Conservation (phyloP, 2,797 vertebrate species). For the Knipowitschia caucasica region DNA sequence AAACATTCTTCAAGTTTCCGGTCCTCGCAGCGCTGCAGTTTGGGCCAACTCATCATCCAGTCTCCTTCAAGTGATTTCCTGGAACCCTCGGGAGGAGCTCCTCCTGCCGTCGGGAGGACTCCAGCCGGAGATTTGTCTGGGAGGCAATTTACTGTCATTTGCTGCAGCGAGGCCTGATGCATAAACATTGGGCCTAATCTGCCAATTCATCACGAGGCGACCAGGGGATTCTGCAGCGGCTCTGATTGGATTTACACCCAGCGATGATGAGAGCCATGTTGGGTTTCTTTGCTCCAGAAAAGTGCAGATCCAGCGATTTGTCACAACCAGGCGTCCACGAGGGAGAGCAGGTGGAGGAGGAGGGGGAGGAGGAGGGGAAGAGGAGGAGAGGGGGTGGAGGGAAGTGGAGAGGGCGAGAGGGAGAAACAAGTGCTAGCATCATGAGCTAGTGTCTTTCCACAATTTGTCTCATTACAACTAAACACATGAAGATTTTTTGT, state of each 20-base stretch:
- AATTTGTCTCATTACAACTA: no score
- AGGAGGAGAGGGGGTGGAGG: constrained; percentile 7
- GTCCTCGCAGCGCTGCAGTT: constrained; percentile 9
- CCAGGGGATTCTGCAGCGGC: constrained; percentile 62
- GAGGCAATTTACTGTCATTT: constrained; percentile 72
- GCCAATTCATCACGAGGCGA: constrained; percentile 71
- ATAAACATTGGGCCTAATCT: constrained; percentile 73
- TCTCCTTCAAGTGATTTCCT: constrained; percentile 46
- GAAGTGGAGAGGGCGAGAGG: neutral
- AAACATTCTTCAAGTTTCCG: no score
- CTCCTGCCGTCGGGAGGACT: constrained; percentile 51
- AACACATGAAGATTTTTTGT: no score
- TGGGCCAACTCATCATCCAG: constrained; percentile 26
- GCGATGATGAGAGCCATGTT: constrained; percentile 72
- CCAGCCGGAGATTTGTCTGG: constrained; percentile 65
- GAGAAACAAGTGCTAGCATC: neutral
- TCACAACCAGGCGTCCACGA: constrained; percentile 66
- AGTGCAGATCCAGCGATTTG: constrained; percentile 77
- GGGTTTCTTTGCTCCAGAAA: constrained; percentile 64
- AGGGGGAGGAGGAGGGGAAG: constrained; percentile 36
- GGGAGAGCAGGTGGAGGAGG: constrained; percentile 41
- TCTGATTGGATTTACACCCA: constrained; percentile 71
- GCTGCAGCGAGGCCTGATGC: constrained; percentile 61
- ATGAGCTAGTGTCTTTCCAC: no score
- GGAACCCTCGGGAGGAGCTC: constrained; percentile 40